Percentiles rank a stretch among this genome's conserved stretches.
These are phyloP conservation scores for Drosophila melanosoma DNA, from an alignment of 2,888 invertebrate genomes.

Conservation along the genomic window DNA sequence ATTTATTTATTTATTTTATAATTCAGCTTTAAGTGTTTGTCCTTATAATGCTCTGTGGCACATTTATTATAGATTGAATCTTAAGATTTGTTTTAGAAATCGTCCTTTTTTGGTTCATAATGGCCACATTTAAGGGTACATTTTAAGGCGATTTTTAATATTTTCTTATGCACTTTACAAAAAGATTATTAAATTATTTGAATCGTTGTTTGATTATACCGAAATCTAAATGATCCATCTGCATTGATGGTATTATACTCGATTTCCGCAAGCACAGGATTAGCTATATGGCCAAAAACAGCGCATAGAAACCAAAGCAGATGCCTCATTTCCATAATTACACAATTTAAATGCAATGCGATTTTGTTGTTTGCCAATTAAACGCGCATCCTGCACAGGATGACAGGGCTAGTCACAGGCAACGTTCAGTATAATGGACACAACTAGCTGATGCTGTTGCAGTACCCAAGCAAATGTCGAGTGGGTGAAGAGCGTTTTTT, in stretches of 20 bases:
- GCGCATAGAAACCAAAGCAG: conserved; percentile 46
- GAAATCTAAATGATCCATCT: conserved; percentile 91
- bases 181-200: background rate
- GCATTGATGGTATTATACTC: conserved; percentile 89
- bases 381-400: conserved; percentile 62
- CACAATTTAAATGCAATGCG: conserved; percentile 20
- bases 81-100: background rate
- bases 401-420: conserved; percentile 23
- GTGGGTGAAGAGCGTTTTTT: conserved; percentile 7
- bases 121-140: background rate
- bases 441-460: conserved; percentile 9
- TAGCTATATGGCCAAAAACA: conserved; percentile 29
- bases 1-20: background rate
- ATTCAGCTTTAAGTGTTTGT: background rate
- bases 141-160: background rate
- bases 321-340: conserved; percentile 58
- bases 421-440: conserved; percentile 16
- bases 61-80: background rate
- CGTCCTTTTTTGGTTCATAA: background rate
- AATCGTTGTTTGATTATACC: conserved; percentile 83
- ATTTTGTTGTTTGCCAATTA: conserved; percentile 36
- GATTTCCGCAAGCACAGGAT: conserved; percentile 73
- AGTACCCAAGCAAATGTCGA: background rate
- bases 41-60: background rate
- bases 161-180: background rate